phyloP scores from a whole-genome alignment of 2,888 invertebrate species.

The Polymixis lichenea region DNA sequence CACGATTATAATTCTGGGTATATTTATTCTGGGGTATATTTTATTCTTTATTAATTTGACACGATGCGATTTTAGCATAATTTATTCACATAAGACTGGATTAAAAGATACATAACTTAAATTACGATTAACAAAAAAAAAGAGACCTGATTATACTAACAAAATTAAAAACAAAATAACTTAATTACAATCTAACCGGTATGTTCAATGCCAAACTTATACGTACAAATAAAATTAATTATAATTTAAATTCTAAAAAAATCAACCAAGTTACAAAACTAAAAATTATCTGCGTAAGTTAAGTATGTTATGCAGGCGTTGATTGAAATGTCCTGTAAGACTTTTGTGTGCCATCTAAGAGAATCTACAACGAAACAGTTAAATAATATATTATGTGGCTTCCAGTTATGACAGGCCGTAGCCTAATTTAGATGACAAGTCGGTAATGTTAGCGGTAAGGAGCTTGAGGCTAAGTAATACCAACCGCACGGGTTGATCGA shows the following conservation, averaged over 20 bases:
- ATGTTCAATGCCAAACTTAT: slow-evolving; percentile 15
- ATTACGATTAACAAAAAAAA: not conserved
- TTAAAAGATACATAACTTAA: not conserved
- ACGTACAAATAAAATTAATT: not conserved
- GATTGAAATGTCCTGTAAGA: slow-evolving; percentile 46
- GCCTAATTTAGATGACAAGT: slow-evolving; percentile 20
- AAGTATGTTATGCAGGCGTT: slow-evolving; percentile 49
- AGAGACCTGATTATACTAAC: too few species aligned
- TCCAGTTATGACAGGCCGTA: not conserved
- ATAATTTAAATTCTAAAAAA: slow-evolving; percentile 11
- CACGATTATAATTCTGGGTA: not conserved
- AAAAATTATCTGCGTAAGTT: slow-evolving; percentile 50
- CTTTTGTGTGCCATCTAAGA: slow-evolving; percentile 63
- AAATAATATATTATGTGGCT: slow-evolving; percentile 30
- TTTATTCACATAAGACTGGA: not conserved
- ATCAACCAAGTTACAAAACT: slow-evolving; percentile 57
- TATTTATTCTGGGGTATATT: not conserved
- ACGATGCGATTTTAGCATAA: not conserved
- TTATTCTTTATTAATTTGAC: not conserved
- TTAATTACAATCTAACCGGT: not conserved
- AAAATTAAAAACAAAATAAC: not conserved
- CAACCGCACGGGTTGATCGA: too few species aligned
- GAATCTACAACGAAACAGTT: slow-evolving; percentile 32
- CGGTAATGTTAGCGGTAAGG: not conserved
- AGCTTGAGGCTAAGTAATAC: too few species aligned